phyloP scores from a whole-genome alignment of 2,888 invertebrate species.

The Dicyrtomina minuta region DNA sequence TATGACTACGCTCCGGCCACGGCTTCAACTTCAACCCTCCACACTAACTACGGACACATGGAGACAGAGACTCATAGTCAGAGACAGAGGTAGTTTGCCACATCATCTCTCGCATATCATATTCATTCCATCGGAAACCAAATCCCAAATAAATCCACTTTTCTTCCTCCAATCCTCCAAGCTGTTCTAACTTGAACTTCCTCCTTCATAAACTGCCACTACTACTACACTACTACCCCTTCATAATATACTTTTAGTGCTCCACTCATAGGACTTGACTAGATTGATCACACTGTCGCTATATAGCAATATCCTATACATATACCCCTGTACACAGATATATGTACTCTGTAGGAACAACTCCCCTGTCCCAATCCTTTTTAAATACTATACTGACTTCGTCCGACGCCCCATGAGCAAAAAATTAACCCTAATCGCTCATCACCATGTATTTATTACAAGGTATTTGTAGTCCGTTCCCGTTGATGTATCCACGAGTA shows the following conservation, averaged over 20 bases:
- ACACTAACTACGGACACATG: not conserved
- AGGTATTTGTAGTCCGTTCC: no score
- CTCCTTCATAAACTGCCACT: not conserved
- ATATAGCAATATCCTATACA: no score
- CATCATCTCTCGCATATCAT: slow-evolving; percentile 27
- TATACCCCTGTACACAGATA: no score
- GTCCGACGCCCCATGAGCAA: not conserved
- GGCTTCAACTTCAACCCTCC: slow-evolving; percentile 24
- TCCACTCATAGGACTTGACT: not conserved
- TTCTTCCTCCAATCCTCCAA: slow-evolving; percentile 26
- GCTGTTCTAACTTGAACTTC: not conserved
- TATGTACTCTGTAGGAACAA: no score
- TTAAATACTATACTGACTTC: not conserved
- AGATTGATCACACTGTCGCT: no score
- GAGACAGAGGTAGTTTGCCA: not conserved
- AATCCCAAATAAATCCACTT: slow-evolving; percentile 34
- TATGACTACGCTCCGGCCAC: no score
- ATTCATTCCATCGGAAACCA: slow-evolving; percentile 31
- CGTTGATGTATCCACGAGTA: no score
- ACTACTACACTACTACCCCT: not conserved
- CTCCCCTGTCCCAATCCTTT: no score
- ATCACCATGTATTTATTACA: not conserved
- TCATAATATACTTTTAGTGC: not conserved
- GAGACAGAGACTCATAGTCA: no score
- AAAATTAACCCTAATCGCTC: slow-evolving; percentile 11